Percentiles rank a stretch among this genome's conserved stretches.
Conservation (phyloP, 2,113 vertebrate species). For the Trochalopteron elliotii region DNA sequence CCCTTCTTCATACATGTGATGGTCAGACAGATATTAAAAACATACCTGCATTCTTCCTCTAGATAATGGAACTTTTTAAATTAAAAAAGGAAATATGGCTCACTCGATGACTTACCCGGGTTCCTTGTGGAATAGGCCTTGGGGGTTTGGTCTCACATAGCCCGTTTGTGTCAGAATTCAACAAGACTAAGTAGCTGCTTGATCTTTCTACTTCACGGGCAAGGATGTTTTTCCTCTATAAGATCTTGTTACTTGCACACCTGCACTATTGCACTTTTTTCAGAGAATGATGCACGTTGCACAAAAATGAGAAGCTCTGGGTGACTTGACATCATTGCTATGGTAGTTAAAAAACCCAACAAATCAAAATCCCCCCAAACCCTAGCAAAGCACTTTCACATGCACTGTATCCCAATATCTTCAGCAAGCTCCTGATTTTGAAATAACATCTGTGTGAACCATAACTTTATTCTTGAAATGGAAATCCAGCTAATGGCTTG, state of each 20-base stretch:
- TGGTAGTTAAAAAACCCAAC: rapidly evolving
- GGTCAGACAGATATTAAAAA: background rate
- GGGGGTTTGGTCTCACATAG: background rate
- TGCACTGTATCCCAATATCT: background rate
- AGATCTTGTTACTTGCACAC: background rate
- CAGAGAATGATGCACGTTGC: background rate
- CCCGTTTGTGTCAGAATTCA: background rate
- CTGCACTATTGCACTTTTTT: background rate
- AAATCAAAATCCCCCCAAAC: background rate
- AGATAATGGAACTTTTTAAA: background rate
- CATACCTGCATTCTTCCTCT: background rate
- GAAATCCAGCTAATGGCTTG: background rate
- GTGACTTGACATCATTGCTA: background rate
- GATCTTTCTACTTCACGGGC: background rate
- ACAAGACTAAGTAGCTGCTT: background rate
- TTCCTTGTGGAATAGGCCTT: background rate
- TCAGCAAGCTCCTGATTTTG: background rate
- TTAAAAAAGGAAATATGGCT: background rate
- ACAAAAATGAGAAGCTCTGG: background rate
- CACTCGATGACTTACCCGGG: background rate
- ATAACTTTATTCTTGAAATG: background rate
- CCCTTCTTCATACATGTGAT: background rate
- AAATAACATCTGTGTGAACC: background rate
- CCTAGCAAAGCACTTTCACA: background rate
- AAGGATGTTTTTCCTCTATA: background rate